These are phyloP conservation scores for Budorcas taxicolor DNA, from an alignment of 2,113 vertebrate genomes.

Conservation along the genomic window DNA sequence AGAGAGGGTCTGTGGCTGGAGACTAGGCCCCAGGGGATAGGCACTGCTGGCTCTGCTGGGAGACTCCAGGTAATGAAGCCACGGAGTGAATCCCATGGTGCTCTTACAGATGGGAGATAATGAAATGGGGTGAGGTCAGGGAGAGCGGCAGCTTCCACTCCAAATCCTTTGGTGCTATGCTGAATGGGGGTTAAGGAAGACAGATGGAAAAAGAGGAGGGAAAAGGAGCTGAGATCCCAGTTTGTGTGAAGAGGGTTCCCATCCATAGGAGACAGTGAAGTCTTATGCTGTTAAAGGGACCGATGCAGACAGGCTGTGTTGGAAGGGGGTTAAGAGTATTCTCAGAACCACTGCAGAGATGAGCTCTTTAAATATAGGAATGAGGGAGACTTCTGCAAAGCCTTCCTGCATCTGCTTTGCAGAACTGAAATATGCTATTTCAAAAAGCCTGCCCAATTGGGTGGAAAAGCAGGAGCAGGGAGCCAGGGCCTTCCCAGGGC, in stretches of 20 bases:
- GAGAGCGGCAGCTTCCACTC: background rate
- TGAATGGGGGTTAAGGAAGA: constrained; percentile 22
- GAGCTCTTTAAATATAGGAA: constrained; percentile 62
- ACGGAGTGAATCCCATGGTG: background rate
- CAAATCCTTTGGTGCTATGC: constrained; percentile 46
- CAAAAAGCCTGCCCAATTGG: constrained; percentile 64
- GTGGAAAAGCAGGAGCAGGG: constrained; percentile 52
- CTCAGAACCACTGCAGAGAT: constrained; percentile 55
- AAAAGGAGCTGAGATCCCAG: constrained; percentile 30
- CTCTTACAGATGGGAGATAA: background rate
- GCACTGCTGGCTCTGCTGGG: background rate
- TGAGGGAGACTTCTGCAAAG: constrained; percentile 45
- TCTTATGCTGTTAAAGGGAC: constrained; percentile 26
- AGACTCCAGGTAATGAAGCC: constrained; percentile 34
- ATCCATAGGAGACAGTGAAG: constrained; percentile 54
- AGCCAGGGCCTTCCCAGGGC: constrained; percentile 60
- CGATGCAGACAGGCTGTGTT: constrained; percentile 27
- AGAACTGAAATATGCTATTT: constrained; percentile 63
- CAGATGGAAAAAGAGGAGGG: background rate
- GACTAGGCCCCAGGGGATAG: background rate
- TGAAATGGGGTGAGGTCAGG: constrained; percentile 16
- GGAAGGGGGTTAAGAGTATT: constrained; percentile 47
- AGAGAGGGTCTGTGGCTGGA: background rate
- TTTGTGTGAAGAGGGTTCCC: constrained; percentile 44
- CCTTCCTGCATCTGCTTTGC: constrained; percentile 57